Evolutionary conservation across 2,113 vertebrate genomes (phyloP).

Genomic region (Oenanthe oenanthe): DNA sequence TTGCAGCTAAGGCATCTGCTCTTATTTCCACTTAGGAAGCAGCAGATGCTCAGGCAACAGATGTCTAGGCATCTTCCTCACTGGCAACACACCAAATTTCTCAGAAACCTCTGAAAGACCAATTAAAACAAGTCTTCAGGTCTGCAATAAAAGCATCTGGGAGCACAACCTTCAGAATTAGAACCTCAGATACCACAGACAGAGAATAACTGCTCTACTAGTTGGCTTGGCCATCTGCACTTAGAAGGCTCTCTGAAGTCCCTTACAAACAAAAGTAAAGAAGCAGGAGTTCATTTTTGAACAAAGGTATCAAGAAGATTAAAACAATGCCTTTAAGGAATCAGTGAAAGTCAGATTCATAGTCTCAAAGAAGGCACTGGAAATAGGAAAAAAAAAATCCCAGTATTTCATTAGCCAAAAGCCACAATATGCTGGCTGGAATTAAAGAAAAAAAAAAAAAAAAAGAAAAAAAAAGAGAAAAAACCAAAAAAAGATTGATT

Average conservation of each 20-base stretch:
- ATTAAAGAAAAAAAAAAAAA: neutral
- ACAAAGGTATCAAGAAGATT: neutral
- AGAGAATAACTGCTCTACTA: neutral
- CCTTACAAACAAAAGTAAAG: neutral
- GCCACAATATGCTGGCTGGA: neutral
- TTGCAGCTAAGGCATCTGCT: neutral
- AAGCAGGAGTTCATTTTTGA: neutral
- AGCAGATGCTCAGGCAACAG: neutral
- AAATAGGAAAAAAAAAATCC: neutral
- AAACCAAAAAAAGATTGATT: too few relatives aligned
- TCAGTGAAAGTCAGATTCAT: neutral
- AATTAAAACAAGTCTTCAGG: neutral
- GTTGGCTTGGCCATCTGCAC: neutral
- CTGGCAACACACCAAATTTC: neutral
- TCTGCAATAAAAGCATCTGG: neutral
- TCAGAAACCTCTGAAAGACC: neutral
- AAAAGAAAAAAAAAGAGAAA: too few relatives aligned
- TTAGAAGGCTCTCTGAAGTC: neutral
- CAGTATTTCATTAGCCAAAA: neutral
- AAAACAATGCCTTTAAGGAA: neutral
- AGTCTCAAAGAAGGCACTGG: neutral
- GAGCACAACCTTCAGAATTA: neutral
- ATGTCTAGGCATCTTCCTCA: neutral
- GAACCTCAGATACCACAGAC: neutral
- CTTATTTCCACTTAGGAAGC: neutral